phyloP scores from a whole-genome alignment of 1,140 invertebrate species.

The Acromyrmex charruanus region DNA sequence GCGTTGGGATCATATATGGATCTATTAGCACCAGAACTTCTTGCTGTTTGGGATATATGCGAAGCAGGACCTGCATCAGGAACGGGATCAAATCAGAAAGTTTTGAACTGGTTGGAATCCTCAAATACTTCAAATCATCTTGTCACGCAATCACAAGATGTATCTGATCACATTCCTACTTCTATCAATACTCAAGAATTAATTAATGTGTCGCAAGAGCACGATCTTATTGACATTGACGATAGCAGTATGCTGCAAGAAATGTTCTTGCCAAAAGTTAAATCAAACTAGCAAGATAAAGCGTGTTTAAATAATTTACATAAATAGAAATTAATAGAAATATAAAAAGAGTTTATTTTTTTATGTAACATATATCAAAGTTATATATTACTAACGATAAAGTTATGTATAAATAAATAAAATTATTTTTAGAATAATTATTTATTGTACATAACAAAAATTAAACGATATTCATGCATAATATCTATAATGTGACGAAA shows the following conservation, averaged over 20 bases:
- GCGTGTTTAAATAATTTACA: constrained; percentile 59
- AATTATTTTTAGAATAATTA: constrained; percentile 22
- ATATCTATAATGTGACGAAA: constrained; percentile 34
- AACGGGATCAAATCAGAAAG: constrained; percentile 80
- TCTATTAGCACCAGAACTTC: constrained; percentile 82
- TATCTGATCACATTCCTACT: constrained; percentile 58
- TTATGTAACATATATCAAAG: not conserved
- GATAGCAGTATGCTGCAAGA: constrained; percentile 67
- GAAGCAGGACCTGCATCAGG: constrained; percentile 74
- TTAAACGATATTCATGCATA: constrained; percentile 64
- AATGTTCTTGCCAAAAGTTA: constrained; percentile 71
- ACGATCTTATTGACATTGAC: constrained; percentile 58
- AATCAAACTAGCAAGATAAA: constrained; percentile 58
- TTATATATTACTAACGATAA: not conserved
- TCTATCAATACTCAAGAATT: constrained; percentile 80
- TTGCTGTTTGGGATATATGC: constrained; percentile 81
- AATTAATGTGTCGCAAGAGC: constrained; percentile 79
- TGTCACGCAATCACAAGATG: constrained; percentile 58
- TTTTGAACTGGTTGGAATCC: constrained; percentile 81
- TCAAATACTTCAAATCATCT: constrained; percentile 24
- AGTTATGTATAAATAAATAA: constrained; percentile 21
- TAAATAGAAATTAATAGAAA: constrained; percentile 46
- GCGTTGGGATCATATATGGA: constrained; percentile 80
- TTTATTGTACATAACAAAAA: constrained; percentile 72
- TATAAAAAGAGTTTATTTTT: constrained; percentile 36